A percentile compares a stretch with the other conserved stretches of the same genome.
phyloP scores from a whole-genome alignment of 2,888 invertebrate species.

The Nezara viridula region DNA sequence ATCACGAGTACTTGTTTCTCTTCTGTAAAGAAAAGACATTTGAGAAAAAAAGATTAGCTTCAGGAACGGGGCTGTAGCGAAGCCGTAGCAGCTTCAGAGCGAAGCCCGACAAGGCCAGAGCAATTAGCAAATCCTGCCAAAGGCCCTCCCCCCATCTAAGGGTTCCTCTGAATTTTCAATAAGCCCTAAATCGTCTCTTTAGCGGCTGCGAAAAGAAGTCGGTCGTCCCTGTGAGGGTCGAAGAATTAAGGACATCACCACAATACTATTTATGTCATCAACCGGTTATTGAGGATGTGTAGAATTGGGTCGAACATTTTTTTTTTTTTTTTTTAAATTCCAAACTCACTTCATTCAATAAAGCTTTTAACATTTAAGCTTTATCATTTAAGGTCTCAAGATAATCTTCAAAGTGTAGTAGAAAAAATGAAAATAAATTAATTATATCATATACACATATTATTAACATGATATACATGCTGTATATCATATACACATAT shows the following conservation, averaged over 20 bases:
- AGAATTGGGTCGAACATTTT: too few relatives aligned
- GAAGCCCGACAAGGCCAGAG: slow-evolving; percentile 3
- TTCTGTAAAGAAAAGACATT: neutral
- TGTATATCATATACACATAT: too few relatives aligned
- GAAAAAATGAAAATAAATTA: too few relatives aligned
- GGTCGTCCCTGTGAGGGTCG: neutral
- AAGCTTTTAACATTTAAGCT: too few relatives aligned
- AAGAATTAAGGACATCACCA: neutral
- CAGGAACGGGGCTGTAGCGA: neutral
- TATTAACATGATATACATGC: too few relatives aligned
- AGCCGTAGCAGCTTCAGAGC: slow-evolving; percentile 29
- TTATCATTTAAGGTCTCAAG: too few relatives aligned
- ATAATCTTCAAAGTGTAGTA: too few relatives aligned
- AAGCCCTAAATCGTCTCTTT: slow-evolving; percentile 28
- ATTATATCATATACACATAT: too few relatives aligned
- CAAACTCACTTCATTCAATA: too few relatives aligned
- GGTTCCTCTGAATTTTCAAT: slow-evolving; percentile 34
- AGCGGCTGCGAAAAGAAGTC: neutral
- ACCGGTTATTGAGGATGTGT: too few relatives aligned
- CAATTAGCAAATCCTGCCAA: slow-evolving; percentile 47
- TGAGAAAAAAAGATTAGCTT: slow-evolving; percentile 24
- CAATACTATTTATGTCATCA: too few relatives aligned
- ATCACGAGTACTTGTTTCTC: neutral
- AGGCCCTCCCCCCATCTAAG: neutral
- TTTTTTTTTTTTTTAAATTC: too few relatives aligned